phyloP scores from a whole-genome alignment of 2,888 invertebrate genomes.

The Exocentrus adspersus region DNA sequence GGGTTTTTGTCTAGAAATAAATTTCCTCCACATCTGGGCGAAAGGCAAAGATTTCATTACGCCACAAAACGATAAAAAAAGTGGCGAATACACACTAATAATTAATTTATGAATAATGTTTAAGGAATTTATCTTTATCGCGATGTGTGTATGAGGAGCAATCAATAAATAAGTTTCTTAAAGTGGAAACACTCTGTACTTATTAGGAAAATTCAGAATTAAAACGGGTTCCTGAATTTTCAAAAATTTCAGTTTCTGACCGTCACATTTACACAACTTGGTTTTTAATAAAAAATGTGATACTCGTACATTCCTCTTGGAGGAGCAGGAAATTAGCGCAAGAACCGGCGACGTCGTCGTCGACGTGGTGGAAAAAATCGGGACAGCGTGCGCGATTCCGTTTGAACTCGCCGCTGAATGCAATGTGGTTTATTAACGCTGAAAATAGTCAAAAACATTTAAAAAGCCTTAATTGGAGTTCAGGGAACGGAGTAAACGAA shows the following conservation, averaged over 20 bases:
- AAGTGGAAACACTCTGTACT: too few relatives aligned
- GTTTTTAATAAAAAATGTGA: neutral
- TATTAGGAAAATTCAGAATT: too few relatives aligned
- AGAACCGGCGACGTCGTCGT: slow-evolving; percentile 18
- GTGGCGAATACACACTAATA: slow-evolving; percentile 40
- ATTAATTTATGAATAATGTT: slow-evolving; percentile 37
- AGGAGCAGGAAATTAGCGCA: slow-evolving; percentile 3
- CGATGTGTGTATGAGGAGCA: slow-evolving; percentile 1
- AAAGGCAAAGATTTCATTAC: slow-evolving; percentile 41
- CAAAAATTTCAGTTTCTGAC: too few relatives aligned
- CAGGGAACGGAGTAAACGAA: slow-evolving; percentile 52
- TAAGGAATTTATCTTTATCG: slow-evolving; percentile 17
- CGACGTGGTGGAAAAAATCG: slow-evolving; percentile 36
- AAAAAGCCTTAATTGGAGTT: slow-evolving; percentile 57
- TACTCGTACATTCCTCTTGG: neutral
- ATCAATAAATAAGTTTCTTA: neutral
- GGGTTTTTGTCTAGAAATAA: slow-evolving; percentile 34
- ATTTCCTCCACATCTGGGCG: slow-evolving; percentile 36
- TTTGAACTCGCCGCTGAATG: slow-evolving; percentile 53
- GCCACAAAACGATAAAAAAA: slow-evolving; percentile 35
- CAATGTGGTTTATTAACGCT: slow-evolving; percentile 55
- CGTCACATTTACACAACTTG: neutral
- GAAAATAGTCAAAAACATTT: slow-evolving; percentile 57
- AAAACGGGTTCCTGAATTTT: too few relatives aligned
- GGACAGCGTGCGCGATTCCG: slow-evolving; percentile 30